Conservation (phyloP, 2,888 invertebrate species). For the Acleris laterana region DNA sequence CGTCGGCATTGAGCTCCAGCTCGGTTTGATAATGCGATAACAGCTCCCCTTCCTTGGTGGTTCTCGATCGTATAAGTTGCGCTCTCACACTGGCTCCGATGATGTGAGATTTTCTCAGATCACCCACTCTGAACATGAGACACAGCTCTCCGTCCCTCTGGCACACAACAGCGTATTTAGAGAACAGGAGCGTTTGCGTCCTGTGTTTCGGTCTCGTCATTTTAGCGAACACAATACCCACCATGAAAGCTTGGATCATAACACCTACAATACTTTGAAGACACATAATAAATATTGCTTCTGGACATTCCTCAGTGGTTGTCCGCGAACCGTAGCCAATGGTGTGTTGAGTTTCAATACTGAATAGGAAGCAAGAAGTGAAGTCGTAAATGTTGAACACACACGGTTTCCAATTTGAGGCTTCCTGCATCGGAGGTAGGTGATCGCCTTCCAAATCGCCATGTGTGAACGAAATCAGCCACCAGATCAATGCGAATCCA, state of each 20-base stretch:
- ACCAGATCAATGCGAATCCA: slow-evolving; percentile 93
- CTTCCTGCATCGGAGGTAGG: slow-evolving; percentile 75
- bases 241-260: slow-evolving; percentile 91
- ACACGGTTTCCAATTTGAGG: slow-evolving; percentile 90
- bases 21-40: slow-evolving; percentile 93
- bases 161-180: slow-evolving; percentile 92
- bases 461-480: slow-evolving; percentile 93
- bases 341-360: slow-evolving; percentile 96
- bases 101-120: slow-evolving; percentile 95
- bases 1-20: slow-evolving; percentile 88
- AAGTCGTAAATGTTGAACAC: slow-evolving; percentile 92
- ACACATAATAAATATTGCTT: slow-evolving; percentile 95
- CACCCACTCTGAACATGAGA: slow-evolving; percentile 94
- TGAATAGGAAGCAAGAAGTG: slow-evolving; percentile 95
- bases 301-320: slow-evolving; percentile 94
- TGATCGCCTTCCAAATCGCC: slow-evolving; percentile 90
- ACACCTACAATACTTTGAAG: slow-evolving; percentile 94
- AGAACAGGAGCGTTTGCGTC: slow-evolving; percentile 95
- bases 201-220: slow-evolving; percentile 96
- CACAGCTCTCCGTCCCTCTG: slow-evolving; percentile 92
- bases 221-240: slow-evolving; percentile 95
- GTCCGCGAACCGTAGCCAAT: slow-evolving; percentile 95
- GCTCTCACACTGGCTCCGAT: slow-evolving; percentile 95
- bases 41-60: slow-evolving; percentile 94
- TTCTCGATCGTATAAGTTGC: slow-evolving; percentile 91